These are phyloP conservation scores for Xylocopa sonorina DNA, from an alignment of 1,140 invertebrate genomes.

Conservation along the genomic window DNA sequence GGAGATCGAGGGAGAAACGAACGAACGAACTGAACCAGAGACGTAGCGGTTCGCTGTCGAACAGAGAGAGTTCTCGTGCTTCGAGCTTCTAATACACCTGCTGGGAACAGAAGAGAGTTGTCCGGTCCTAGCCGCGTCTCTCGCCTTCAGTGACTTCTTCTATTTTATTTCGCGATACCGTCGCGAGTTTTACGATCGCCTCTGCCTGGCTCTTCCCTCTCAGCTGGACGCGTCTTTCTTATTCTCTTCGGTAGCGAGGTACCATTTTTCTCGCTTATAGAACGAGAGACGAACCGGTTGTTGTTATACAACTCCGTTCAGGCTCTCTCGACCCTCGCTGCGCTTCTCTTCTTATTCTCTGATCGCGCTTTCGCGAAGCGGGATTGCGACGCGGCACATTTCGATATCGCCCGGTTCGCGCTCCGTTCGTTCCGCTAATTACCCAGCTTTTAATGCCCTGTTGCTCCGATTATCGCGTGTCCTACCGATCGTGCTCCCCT, in stretches of 20 bases:
- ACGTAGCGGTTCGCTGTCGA: not conserved
- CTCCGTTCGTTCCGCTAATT: not conserved
- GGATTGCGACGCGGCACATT: not conserved
- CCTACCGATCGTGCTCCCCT: too few relatives aligned
- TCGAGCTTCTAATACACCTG: constrained; percentile 52
- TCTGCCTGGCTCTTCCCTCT: constrained; percentile 19
- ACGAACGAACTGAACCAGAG: not conserved
- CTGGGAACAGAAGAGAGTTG: constrained; percentile 50
- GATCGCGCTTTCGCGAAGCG: not conserved
- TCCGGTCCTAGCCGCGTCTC: constrained; percentile 13
- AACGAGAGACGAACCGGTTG: too few relatives aligned
- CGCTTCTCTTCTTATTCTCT: not conserved
- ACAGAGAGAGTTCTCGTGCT: constrained; percentile 40
- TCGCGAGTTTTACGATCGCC: constrained; percentile 33
- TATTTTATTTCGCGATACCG: constrained; percentile 20
- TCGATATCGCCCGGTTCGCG: constrained; percentile 1
- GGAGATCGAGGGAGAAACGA: constrained; percentile 42
- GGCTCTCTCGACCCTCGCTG: too few relatives aligned
- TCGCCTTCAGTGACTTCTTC: not conserved
- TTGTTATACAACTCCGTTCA: too few relatives aligned
- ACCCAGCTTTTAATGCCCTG: too few relatives aligned
- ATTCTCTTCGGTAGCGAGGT: not conserved
- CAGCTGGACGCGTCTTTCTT: constrained; percentile 29
- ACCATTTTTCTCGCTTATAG: too few relatives aligned
- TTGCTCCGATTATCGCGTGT: not conserved